Evolutionary conservation across 2,888 invertebrate genomes (phyloP), one percentile per base, ranked within the genome.

Genomic region (Machimus rusticus): DNA sequence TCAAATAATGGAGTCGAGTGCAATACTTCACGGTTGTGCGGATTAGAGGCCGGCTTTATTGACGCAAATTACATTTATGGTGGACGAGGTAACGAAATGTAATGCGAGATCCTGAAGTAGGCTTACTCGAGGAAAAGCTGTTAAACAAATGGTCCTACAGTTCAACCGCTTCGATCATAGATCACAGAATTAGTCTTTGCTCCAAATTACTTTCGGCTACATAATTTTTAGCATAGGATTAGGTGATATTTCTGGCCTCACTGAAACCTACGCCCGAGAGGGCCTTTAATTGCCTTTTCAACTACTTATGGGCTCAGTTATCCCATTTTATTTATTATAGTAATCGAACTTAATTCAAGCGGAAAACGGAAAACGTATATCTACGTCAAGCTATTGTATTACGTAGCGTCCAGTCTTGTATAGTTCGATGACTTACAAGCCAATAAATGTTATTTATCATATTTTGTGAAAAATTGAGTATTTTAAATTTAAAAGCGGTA

Each of bases 41-140:
- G 57, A 82, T 82, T 82, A 82, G 57, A 5, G 82, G 82, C 82
- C 57, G 51, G 57, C 57, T 57, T 76, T 66, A 82, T 82, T 82
- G 82, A 82, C 82, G 51, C 82, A 82, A 82, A 57, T 82, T 82
- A 82, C 82, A 57, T 57, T 82, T 82, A 66, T 66, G 66, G 31
- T 82, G 31, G 57, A 82, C 34, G 14, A 66, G 55, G 57, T 37
- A 82, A 82, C 34, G 66, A 82, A 82, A 82, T 66, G 82, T 82
- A 82, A 82, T 57, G 37, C 66, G 82, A 66, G 82, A 66, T 82
- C 31, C 79, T 82, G 23, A 39, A 66, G 28, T 34, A 39, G 57
- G 37, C 37, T 57, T 82, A 82, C 51, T 14, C 46, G 81, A n/a
- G 55, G 31, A 81, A 51, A 55, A 81, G 76, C 79, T 43, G 23